Conservation (phyloP, 2,797 vertebrate genomes). For the Pseudopleuronectes americanus region DNA sequence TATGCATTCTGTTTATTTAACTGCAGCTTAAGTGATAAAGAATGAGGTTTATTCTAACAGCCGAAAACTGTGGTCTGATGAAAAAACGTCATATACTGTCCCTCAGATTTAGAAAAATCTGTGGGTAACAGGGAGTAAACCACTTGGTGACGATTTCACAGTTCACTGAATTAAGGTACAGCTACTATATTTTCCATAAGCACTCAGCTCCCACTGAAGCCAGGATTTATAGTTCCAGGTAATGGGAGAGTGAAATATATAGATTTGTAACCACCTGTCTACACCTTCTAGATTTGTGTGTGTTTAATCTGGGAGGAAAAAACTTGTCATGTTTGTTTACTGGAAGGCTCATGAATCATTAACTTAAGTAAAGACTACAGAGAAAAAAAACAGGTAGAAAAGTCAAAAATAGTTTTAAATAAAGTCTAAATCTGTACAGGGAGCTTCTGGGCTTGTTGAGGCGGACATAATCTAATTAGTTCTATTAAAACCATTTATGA, state of each 20-base stretch:
- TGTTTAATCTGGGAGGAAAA: constrained; percentile 51
- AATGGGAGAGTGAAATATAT: constrained; percentile 45
- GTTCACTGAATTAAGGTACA: constrained; percentile 24
- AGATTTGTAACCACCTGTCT: constrained; percentile 45
- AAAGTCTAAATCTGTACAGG: constrained; percentile 57
- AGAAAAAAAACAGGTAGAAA: constrained; percentile 38
- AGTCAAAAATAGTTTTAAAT: constrained; percentile 62
- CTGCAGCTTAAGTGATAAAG: background rate
- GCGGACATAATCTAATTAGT: constrained; percentile 70
- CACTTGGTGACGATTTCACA: constrained; percentile 21
- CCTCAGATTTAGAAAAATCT: constrained; percentile 2
- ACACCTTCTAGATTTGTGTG: constrained; percentile 54
- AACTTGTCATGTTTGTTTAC: constrained; percentile 59
- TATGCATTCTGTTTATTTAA: background rate
- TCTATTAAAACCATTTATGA: constrained; percentile 67
- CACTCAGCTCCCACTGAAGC: constrained; percentile 7
- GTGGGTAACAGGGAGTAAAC: constrained; percentile 8
- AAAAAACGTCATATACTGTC: background rate
- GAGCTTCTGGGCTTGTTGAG: constrained; percentile 57
- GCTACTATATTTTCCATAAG: constrained; percentile 22
- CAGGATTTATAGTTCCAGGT: constrained; percentile 50
- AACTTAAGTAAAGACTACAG: constrained; percentile 48
- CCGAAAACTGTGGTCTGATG: background rate
- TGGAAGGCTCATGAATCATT: constrained; percentile 51
- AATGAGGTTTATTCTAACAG: background rate